phyloP scores from a whole-genome alignment of 2,113 vertebrate genomes.

The Phainopepla nitens region DNA sequence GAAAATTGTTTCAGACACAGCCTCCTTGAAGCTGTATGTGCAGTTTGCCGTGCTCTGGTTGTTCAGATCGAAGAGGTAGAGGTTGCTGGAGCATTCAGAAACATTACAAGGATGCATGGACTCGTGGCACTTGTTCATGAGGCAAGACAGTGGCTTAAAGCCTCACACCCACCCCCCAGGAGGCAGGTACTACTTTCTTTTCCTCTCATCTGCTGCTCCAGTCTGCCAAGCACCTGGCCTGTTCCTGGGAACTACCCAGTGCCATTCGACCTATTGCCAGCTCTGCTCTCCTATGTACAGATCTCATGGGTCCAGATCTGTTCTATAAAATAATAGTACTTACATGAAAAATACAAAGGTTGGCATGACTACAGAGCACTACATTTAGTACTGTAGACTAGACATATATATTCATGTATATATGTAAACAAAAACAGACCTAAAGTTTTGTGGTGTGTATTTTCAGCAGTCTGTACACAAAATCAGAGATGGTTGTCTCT shows the following conservation, averaged over 20 bases:
- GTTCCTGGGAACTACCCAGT: background rate
- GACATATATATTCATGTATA: background rate
- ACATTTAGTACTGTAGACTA: background rate
- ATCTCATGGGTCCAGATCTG: background rate
- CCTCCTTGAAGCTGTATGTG: background rate
- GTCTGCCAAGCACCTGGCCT: background rate
- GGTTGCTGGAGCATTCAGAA: background rate
- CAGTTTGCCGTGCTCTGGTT: background rate
- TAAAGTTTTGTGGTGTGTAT: background rate
- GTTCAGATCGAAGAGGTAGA: background rate
- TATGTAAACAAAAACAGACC: background rate
- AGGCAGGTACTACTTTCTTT: background rate
- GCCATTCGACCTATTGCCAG: background rate
- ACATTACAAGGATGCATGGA: accelerated
- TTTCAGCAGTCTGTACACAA: background rate
- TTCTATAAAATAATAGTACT: background rate
- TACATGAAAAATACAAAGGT: background rate
- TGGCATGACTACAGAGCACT: background rate
- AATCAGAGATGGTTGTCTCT: background rate
- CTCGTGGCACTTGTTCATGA: background rate
- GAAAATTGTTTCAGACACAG: background rate
- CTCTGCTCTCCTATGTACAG: background rate
- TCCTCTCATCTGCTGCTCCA: background rate
- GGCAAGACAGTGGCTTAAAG: background rate
- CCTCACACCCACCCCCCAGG: background rate